Percentiles rank a stretch among this genome's conserved stretches.
Conservation (phyloP, 2,797 vertebrate species). For the Salarias fasciatus region DNA sequence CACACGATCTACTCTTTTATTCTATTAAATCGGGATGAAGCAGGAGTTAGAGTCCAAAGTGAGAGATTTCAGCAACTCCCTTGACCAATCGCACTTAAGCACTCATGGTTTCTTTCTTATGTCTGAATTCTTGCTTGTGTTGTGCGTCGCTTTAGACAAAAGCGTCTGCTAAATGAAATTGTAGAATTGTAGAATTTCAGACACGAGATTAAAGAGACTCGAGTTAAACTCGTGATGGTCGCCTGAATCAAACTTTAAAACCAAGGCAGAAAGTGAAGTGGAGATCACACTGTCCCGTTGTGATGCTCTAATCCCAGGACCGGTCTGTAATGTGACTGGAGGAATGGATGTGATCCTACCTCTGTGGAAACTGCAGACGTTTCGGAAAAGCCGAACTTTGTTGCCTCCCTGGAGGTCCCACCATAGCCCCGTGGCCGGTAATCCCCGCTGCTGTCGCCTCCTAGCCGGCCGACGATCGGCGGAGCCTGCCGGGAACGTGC, state of each 20-base stretch:
- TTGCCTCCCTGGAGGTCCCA: constrained; percentile 51
- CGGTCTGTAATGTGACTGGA: too few relatives aligned
- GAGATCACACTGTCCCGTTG: neutral
- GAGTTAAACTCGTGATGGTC: constrained; percentile 27
- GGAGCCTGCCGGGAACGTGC: constrained; percentile 24
- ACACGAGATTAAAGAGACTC: constrained; percentile 32
- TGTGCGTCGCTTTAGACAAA: too few relatives aligned
- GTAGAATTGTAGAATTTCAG: too few relatives aligned
- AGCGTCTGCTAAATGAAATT: too few relatives aligned
- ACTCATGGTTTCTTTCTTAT: too few relatives aligned
- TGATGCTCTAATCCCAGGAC: too few relatives aligned
- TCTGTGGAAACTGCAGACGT: constrained; percentile 29
- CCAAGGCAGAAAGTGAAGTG: neutral
- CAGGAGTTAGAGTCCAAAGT: constrained; percentile 13
- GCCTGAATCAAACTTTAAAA: neutral
- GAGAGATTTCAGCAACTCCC: constrained; percentile 10
- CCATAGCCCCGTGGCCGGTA: constrained; percentile 53
- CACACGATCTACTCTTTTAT: too few relatives aligned
- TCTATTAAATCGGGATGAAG: too few relatives aligned
- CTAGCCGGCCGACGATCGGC: neutral
- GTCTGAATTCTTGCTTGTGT: too few relatives aligned
- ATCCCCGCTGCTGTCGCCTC: constrained; percentile 23
- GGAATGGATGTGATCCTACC: constrained; percentile 36
- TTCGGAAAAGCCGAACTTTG: constrained; percentile 38
- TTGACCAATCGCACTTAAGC: too few relatives aligned